Conservation (phyloP, 2,113 vertebrate species). For the Paradoxurus hermaphroditus region DNA sequence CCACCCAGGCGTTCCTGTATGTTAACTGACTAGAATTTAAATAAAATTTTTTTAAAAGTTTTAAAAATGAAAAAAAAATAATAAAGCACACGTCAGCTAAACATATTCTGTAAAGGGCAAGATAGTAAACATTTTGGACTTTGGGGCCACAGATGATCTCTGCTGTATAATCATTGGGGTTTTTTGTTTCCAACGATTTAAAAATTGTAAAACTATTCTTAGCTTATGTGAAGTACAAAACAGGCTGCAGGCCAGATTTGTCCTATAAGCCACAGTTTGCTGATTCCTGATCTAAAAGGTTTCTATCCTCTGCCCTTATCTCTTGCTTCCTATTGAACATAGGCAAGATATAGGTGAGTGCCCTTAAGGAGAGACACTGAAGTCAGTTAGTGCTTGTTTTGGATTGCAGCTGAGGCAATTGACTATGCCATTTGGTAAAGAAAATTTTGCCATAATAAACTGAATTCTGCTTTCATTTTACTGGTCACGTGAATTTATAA, state of each 20-base stretch:
- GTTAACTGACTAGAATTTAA: too few species aligned
- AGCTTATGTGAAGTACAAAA: background rate
- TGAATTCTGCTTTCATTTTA: background rate
- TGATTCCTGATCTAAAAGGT: background rate
- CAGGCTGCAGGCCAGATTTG: background rate
- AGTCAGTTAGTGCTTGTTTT: background rate
- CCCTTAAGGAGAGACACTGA: background rate
- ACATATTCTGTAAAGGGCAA: constrained; percentile 14
- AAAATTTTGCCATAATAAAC: background rate
- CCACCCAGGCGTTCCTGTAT: too few species aligned
- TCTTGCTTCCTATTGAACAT: background rate
- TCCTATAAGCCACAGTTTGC: background rate
- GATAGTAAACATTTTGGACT: background rate
- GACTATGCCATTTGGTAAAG: background rate
- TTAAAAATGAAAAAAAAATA: too few species aligned
- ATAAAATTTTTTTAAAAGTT: too few species aligned
- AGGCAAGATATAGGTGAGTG: background rate
- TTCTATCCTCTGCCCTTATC: background rate
- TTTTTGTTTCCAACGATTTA: background rate
- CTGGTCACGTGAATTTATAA: background rate
- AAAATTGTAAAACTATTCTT: constrained; percentile 19
- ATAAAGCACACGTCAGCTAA: background rate
- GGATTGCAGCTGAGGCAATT: background rate
- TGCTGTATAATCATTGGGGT: background rate
- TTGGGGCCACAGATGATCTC: background rate